Base-by-base conservation (phyloP, 2,797 vertebrate genomes). In the Pitangus sulphuratus region DNA sequence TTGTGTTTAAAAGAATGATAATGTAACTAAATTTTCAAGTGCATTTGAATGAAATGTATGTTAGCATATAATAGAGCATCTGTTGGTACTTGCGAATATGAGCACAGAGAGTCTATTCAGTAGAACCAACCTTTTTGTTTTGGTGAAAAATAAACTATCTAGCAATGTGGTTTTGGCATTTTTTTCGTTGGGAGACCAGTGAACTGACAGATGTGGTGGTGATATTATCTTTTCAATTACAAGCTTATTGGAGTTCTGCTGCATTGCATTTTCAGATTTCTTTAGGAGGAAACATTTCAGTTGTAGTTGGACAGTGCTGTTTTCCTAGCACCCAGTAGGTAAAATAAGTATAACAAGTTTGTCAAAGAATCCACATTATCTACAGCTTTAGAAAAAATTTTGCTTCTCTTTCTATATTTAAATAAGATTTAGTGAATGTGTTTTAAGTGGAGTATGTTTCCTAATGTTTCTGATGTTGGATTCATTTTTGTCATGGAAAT, bases 401-500 rank as follows among this genome's bases (percentile, higher is more conserved):
- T 87, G 12, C 48, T 76, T 83, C 64, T 53, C 68, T 62, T 90
- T 37, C 35, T 40, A 3, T 33, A 25, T 61, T 93, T 89, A 61
- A 90, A 28, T 47, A 48, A 74, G 80, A 60, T 87, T 50, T 31
- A 61, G 44, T 40, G 62, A 51, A n/a, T 2, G 4, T 33, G 56
- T 60, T 85, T 77, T 56, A 80, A 86, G 61, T 48, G 75, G 50
- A 65, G 18, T 37, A 26, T 37, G 40, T 83, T 94, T 94, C 54
- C 50, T 74, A 24, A 83, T 54, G n/a, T 85, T 93, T 93, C 58
- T 35, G 17, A 33, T 65, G 65, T 40, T 85, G 87, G 39, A 53
- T 79, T 91, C 82, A 88, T 44, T 75, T 95, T 94, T 93, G 88
- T 83, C 88, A 93, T 91, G 89, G 88, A 92, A 97, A 95, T 84